Base-by-base conservation (phyloP, 2,797 vertebrate species). In the Spinibarbus caldwelli region DNA sequence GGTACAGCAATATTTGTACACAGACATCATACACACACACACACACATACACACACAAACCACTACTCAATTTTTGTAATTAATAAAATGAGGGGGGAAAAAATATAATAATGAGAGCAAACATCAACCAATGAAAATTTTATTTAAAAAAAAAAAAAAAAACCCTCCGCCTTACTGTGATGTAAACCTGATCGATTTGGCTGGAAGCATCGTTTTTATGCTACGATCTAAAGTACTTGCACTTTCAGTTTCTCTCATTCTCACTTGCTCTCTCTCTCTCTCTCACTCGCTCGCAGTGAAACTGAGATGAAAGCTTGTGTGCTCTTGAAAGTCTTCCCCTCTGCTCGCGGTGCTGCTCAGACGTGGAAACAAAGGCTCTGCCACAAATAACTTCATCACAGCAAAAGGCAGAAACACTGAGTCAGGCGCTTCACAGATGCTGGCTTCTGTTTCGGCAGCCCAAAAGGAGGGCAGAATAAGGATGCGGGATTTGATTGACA, bases 281-380 rank as follows among this genome's bases (percentile, higher is more conserved):
- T 26, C 86, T 83, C 86, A 87, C 76, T 90, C 82, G 57, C 86
- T 86, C 86, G 83, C 87, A 9, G 85, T 90, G 88, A 90, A 85
- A 87, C 87, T 38, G 86, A 91, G 93, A 95, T 94, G 92, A 94
- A 95, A 95, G 92, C 90, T 47, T 84, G 82, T 72, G 88, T 70
- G 90, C 73, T 75, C 89, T 75, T 21, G 83, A 91, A 90, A 92
- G 93, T 89, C 92, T 93, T 93, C 91, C 91, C 92, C 72, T 83
- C 72, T 78, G 66, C 80, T 88, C 81, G 54, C 70, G 8, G 64
- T 80, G 62, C 86, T 78, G 78, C 66, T 72, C 43, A 76, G 67
- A 57, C 66, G 4, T 64, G 59, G 62, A 87, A 82, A 87, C 81
- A 89, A 84, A 86, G 66, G 67, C 38, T 31, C 31, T 80, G 73